Evolutionary conservation across 2,888 invertebrate species (phyloP), one percentile per base, ranked within the genome.

Genomic region (Meandrusa payeni): DNA sequence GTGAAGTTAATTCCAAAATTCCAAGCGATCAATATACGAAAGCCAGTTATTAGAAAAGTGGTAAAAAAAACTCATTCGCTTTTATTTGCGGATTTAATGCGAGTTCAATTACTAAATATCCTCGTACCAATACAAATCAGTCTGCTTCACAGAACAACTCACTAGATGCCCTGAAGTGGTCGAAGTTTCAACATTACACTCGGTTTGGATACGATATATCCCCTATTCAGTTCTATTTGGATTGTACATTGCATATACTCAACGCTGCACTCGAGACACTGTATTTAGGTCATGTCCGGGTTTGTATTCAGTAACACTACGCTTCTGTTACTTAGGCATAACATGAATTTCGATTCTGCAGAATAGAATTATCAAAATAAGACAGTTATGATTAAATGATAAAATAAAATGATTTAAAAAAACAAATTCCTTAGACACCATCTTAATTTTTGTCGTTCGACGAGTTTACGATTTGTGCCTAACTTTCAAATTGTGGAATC

Each of bases 121-220:
- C 1, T 13, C 1, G 13, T 13, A 7, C 3, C 5, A 4, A 24
- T 2, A 10, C 1, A 24, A 24, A 24, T 9, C 19, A 31, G 19
- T 31, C 19, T 19, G 15, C 19, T 31, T 17, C 17, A 29, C 12
- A 31, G n/a, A 23, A 23, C 5, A 10, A 17, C 31, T 17, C 10
- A 15, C 2, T 5, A 15, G 15, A n/a, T 10, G 9, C 9, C 31
- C 17, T 3, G 13, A 9, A 19, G 17, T 31, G 31, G 19, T 31
- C 31, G 3, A 31, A 31, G 17, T 31, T 31, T 17, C 7, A 31
- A 31, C 19, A 31, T 17, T 13, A 17, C 31, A 31, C 17, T 31
- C 31, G n/a, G 17, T 19, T 31, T 17, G 31, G 31, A 15, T 17
- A 10, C 19, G 19, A 31, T 17, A 17, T 10, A 10, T 2, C 9